Evolutionary conservation across 2,113 vertebrate genomes (phyloP).

Genomic region (human): GRCh38 chr7:39256001-39256500

Average conservation of each 20-base stretch:
- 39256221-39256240: neutral
- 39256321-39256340: neutral
- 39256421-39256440: neutral
- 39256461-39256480: neutral
- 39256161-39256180: neutral
- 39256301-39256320: neutral
- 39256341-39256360: neutral
- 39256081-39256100: neutral
- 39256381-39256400: neutral
- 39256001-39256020: neutral
- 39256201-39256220: neutral
- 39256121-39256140: neutral
- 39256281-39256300: neutral
- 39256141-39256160: neutral
- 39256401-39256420: neutral
- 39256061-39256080: neutral
- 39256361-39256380: neutral
- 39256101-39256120: neutral
- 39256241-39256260: neutral
- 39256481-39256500: neutral
- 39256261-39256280: neutral
- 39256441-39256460: neutral
- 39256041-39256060: neutral
- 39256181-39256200: neutral
- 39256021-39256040: neutral